Base-by-base conservation (phyloP, 2,797 vertebrate genomes). In the Meda fulgida region DNA sequence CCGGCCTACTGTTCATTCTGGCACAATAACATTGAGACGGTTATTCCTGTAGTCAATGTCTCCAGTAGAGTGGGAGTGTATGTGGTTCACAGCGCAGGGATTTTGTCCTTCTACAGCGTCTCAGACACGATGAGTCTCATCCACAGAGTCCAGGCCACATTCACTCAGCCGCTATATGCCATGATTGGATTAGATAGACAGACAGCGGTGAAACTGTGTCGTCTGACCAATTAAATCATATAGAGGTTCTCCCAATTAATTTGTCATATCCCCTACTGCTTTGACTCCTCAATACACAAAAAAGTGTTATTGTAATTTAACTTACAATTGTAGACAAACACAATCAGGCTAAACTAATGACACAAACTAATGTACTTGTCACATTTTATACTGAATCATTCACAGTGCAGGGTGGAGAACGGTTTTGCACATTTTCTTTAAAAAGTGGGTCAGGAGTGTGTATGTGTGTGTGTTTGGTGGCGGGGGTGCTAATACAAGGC, bases 81-180 rank as follows among this genome's bases (percentile, higher is more conserved):
- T 58, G 55, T 58, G 23, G 55, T n/a, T 58, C 55, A 58, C 0
- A 2, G 0, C 9, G 55, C 9, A n/a, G 55, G 55, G 55, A 11
- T n/a, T 58, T 58, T 58, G 55, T 58, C 23, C 10, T 58, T 58
- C 55, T 58, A 58, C 55, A 58, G 55, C 23, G 19, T 55, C 19
- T 55, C 53, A 9, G 7, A 55, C 21, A 55, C 19, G 23, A 58
- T 58, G 55, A 58, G n/a, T 26, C 58, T 60, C 58, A 60, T 60
- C 23, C 72, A 75, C 26, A 75, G 72, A 75, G 48, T 53, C 72
- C 46, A 75, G 72, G 13, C 72, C 48, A 53, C 46, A 34, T 75
- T 75, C 46, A 34, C 10, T 11, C n/a, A 72, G n/a, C n/a, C 70
- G 0, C 43, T 48, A 4, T 48, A 29, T 0, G 14, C 43, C 2